Evolutionary conservation across 1,140 invertebrate genomes (phyloP).

Genomic region (Branchinecta lynchi): DNA sequence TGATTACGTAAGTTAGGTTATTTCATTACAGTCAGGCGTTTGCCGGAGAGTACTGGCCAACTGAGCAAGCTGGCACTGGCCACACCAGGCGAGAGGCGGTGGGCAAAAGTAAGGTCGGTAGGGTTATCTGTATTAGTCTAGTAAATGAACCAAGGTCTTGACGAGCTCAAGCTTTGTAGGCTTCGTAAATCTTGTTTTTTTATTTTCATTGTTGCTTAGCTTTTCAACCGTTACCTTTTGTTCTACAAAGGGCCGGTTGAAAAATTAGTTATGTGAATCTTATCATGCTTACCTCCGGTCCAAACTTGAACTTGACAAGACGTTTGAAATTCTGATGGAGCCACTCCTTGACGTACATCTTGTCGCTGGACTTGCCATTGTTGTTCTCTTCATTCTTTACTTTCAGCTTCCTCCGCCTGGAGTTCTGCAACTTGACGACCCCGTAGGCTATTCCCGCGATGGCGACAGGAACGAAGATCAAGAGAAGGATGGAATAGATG

Average conservation of each 20-base stretch:
- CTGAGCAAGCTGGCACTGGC: no score
- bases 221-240: no score
- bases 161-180: no score
- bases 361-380: conserved; percentile 59
- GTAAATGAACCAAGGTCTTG: no score
- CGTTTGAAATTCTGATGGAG: conserved; percentile 81
- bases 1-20: no score
- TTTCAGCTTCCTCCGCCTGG: conserved; percentile 55
- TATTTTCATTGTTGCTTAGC: no score
- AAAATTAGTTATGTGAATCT: conserved; percentile 27
- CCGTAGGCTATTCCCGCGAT: conserved; percentile 81
- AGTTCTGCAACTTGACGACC: conserved; percentile 79
- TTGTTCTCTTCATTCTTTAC: conserved; percentile 60
- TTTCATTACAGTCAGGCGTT: no score
- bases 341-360: conserved; percentile 89
- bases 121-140: no score
- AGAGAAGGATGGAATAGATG: conserved; percentile 81
- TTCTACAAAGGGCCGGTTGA: conserved; percentile 39
- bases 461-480: conserved; percentile 77
- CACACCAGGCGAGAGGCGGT: no score
- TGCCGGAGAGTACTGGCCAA: no score
- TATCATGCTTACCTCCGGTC: conserved; percentile 27
- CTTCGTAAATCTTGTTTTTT: no score
- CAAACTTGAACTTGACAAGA: conserved; percentile 68
- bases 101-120: no score